Evolutionary conservation across 2,113 vertebrate genomes (phyloP), one percentile per base, ranked within the genome.

Genomic region (Dunckerocampus dactyliophorus): DNA sequence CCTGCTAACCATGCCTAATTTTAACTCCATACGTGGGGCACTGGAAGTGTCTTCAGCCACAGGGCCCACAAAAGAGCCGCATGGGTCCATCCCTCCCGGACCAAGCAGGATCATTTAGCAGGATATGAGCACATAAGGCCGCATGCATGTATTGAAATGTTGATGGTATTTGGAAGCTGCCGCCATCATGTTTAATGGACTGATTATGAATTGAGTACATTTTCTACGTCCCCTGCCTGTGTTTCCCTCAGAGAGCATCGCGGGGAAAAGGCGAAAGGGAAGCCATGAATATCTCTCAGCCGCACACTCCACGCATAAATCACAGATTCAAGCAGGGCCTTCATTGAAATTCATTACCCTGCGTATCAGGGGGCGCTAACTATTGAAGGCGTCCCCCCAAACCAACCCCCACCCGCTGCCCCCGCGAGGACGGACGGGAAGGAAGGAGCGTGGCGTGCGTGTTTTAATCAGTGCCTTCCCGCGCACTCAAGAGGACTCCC

Each of bases 291-390:
- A 83, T 87, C 83, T 86, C 68, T 76, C 79, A 75, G 80, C 75
- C 74, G 57, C 82, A 81, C 75, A 77, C 80, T 83, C 72, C 37
- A 83, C 71, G 66, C 83, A 86, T 87, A 86, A 86, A 87, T 85
- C 83, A 88, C 48, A 63, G 69, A 86, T 86, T 88, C 80, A 82
- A 86, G 77, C 77, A 77, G 77, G 80, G 53, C 31, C 82, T 81
- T 85, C 82, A 85, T 88, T 86, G 85, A 85, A 88, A 87, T 88
- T 84, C 85, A 88, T 87, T 84, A 85, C 79, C 85, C 80, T 71
- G 84, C 80, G 80, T 85, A 82, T 85, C 79, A 71, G 69, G 79
- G 31, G 83, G 76, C 80, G 79, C 76, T 82, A 86, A 85, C 83
- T 84, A 84, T 79, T 83, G 82, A 80, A 76, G 37, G 59, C 72